Evolutionary conservation across 2,888 invertebrate species (phyloP), one percentile per base, ranked within the genome.

Genomic region (Gymnoscelis rufifasciata): DNA sequence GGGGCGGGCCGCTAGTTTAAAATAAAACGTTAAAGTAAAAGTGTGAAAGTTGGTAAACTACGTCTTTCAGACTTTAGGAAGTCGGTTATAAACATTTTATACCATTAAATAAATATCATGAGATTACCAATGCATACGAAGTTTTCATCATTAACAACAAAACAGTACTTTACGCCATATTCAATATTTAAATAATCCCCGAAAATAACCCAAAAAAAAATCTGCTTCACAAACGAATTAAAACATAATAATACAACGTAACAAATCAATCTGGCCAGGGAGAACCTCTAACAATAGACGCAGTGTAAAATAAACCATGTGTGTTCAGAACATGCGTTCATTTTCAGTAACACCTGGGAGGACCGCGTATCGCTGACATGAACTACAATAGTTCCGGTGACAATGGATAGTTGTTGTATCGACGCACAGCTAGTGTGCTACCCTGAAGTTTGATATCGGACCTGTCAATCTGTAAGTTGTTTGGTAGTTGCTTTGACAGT

Each of bases 331-430:
- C 35, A 35, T 11, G 35, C 7, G 14, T 19, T 10, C 15, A 35
- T 35, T 35, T 35, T 11, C 35, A 19, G 19, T 19, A 35, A 11
- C 36, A 30, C 26, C 41, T 47, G 13, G 27, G 31, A 23, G 14
- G 31, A 13, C 42, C 47, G 2, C 40, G 51, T 53, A 60, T 53
- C 49, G 27, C 29, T 71, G 68, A 72, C 77, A 71, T 72, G 44
- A 47, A 52, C 55, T 54, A 74, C 73, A 77, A 74, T 75, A 52
- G 65, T 65, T 63, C 63, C 65, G 59, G 60, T 66, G 51, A 65
- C 65, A 77, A 78, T 75, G 61, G 62, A 62, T 56, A 62, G 73
- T 73, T 72, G 74, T 77, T 73, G 71, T 71, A 77, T 76, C 74
- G 71, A 61, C 64, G 66, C 68, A 72, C 33, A 62, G 61, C 62